Base-by-base conservation (phyloP, 2,888 invertebrate species). In the Nebria salina region DNA sequence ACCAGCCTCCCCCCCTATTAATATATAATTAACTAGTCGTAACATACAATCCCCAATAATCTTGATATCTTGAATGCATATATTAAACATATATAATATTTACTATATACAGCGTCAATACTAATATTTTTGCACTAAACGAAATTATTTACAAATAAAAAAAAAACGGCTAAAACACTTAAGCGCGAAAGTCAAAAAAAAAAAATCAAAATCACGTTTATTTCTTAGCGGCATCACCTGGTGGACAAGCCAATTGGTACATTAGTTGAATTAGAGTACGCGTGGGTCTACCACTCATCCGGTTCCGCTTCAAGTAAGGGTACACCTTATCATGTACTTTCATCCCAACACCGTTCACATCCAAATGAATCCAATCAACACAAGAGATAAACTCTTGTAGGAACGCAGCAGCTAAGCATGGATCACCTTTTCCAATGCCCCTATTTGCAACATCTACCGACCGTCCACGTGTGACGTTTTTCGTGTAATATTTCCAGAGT, bases 301-400 rank as follows among this genome's bases (percentile, higher is more conserved):
- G 86, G 65, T 92, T 92, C 84, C 90, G 89, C 2, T 88, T 86
- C 42, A 91, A 86, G 85, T 93, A 93, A 0, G 91, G 89, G 77
- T 90, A 89, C 82, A 91, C 90, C 84, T 91, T 91, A 83, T 89
- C 89, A 81, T 89, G 88, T 84, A 89, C 88, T 76, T 87, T 87
- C 89, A 91, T 91, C 2, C 91, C 91, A 13, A 72, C 72, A 2
- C 81, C 76, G 15, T 81, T 76, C 20, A 81, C 72, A 42, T 81
- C 76, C 65, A 81, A 42, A 65, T 81, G 76, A 20, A 76, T 13
- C 92, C 92, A 93, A 84, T 92, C 90, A 20, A 90, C 88, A 83
- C 90, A 90, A 9, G 87, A 88, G 68, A 92, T 89, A 87, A 93
- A 93, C 85, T 92, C 92, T 78, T 88, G 87, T 9, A 89, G 84